Conservation (phyloP, 2,888 invertebrate genomes). For the Andrena hattorfiana region DNA sequence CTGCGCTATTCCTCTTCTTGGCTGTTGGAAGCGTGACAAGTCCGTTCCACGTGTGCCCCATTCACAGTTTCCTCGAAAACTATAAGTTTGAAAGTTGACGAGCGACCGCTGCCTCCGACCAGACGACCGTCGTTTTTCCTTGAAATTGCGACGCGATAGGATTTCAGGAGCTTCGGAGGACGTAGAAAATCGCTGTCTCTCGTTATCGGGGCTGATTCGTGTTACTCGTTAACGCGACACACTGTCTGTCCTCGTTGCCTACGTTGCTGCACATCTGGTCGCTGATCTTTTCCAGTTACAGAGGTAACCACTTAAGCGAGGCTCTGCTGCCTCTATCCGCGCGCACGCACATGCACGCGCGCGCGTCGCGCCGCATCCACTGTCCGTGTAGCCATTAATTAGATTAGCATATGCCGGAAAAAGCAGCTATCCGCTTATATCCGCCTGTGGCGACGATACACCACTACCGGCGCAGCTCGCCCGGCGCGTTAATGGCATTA, state of each 20-base stretch:
- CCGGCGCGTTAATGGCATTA: conserved; percentile 60
- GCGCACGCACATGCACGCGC: not conserved
- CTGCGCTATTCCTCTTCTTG: too few species aligned
- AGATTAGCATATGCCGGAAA: conserved; percentile 69
- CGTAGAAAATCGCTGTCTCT: not conserved
- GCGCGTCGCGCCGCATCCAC: not conserved
- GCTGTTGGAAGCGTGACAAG: too few species aligned
- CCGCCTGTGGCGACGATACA: conserved; percentile 32
- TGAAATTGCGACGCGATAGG: too few species aligned
- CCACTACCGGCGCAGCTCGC: conserved; percentile 18
- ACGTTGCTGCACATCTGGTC: conserved; percentile 18
- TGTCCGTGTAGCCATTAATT: conserved; percentile 60
- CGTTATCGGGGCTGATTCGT: conserved; percentile 26
- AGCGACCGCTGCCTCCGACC: too few species aligned
- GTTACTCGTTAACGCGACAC: conserved; percentile 27
- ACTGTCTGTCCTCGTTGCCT: conserved; percentile 11
- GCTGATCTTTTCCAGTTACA: conserved; percentile 51
- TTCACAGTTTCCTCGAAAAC: too few species aligned
- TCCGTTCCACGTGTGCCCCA: too few species aligned
- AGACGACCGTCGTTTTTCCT: too few species aligned
- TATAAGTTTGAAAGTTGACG: too few species aligned
- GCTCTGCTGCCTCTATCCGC: conserved; percentile 6
- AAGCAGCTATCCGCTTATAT: conserved; percentile 61
- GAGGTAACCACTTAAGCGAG: conserved; percentile 50
- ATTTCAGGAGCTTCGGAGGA: too few species aligned